These are phyloP conservation scores for Acropternis orthonyx DNA, from an alignment of 2,797 vertebrate genomes.

Conservation along the genomic window DNA sequence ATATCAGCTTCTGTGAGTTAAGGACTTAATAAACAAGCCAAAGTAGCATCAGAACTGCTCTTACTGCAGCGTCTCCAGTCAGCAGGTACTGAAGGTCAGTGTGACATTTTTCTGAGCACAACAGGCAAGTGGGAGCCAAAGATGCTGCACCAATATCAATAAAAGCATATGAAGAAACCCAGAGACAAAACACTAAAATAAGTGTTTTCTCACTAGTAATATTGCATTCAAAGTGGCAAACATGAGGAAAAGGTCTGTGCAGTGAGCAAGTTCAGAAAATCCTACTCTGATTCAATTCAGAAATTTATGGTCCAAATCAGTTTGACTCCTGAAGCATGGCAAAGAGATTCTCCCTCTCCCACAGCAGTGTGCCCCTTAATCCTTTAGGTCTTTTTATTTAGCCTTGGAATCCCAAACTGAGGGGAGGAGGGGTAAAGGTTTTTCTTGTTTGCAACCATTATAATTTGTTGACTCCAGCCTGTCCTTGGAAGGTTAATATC, in stretches of 20 bases:
- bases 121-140: not conserved
- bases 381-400: not conserved
- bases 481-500: not conserved
- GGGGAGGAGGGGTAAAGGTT: not conserved
- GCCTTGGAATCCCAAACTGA: not conserved
- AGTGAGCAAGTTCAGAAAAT: not conserved
- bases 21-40: not conserved
- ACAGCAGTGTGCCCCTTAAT: accelerated
- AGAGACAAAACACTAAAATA: not conserved
- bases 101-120: not conserved
- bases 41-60: not conserved
- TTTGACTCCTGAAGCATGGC: not conserved
- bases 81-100: not conserved
- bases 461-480: not conserved
- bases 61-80: not conserved
- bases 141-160: not conserved
- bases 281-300: not conserved
- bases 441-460: not conserved
- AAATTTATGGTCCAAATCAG: not conserved
- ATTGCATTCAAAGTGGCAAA: not conserved
- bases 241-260: not conserved
- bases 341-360: not conserved
- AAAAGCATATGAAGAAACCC: not conserved
- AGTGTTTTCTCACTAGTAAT: not conserved
- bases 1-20: not conserved